Evolutionary conservation across 2,113 vertebrate species (phyloP), one percentile per base, ranked within the genome.

Genomic region (Nipponia nippon): DNA sequence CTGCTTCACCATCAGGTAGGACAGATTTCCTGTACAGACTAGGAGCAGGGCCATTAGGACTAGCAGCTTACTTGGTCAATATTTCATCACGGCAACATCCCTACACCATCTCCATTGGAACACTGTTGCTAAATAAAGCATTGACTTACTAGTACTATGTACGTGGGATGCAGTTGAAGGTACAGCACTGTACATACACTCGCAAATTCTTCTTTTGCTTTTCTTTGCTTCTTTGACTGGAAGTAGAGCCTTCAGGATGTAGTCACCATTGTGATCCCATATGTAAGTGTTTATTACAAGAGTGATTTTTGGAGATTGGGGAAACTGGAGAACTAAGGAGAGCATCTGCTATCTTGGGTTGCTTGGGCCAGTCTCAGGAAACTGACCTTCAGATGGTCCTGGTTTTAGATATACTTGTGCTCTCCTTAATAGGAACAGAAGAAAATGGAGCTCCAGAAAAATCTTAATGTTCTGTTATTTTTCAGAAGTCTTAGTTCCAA

Each of bases 211-310:
- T 44, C 13, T 25, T 87, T 50, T 53, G 15, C 13, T 66, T 42
- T 25, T 34, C 30, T 83, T 55, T 78, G 16, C 46, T 14, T 32
- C 13, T 53, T 46, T 71, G 36, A 30, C 20, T 17, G n/a, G 21
- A 52, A 32, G 10, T 29, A 36, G 47, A 72, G 10, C 23, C 23
- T 36, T 56, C 27, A 44, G 47, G 44, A 44, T 23, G 26, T 21
- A n/a, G 44, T n/a, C 61, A 32, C n/a, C 1, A 0, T 36, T 46
- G 20, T 61, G 34, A 61, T 55, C 40, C 46, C 7, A 1, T 15
- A 11, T 16, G 16, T 76, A 50, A 36, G 53, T 81, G 9, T 47
- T 58, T 53, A 29, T 77, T 87, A 27, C 5, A 27, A 30, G 49
- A 58, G 16, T 16, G 30, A 9, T 49, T 84, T 88, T 15, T 66